Base-by-base conservation (phyloP, 2,797 vertebrate genomes). In the Sebastolobus alascanus region DNA sequence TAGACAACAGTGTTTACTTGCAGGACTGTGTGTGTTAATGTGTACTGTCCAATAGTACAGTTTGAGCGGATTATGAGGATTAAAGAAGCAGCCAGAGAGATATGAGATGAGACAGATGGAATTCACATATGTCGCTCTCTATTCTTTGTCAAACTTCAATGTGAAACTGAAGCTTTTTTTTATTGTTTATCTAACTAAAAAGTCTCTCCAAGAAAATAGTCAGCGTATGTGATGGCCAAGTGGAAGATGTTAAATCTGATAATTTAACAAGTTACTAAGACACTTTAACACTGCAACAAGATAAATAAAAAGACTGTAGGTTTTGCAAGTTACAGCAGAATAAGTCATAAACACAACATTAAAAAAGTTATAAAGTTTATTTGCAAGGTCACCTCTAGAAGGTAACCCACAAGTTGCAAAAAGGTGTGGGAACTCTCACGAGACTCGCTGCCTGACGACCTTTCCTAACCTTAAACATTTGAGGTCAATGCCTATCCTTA, bases 1-100 rank as follows among this genome's bases (percentile, higher is more conserved):
- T 46, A 46, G 5, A 54, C 61, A 59, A 11, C 52, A 8, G 55
- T 27, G 72, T 59, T 40, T 29, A 31, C 11, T 67, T 1, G 9
- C 16, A 25, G 31, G 40, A 1, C 27, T 66, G 68, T 52, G 73
- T 46, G 46, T 55, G 54, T 27, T 54, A 12, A 10, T 20, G 18
- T 73, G 31, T 1, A 8, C 43, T 8, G 8, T 18, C 6, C 22
- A 55, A n/a, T 6, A 29, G 25, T 27, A 7, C 50, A 56, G 27
- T 55, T 18, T 40, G 63, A 79, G 35, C 5, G 35, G 35, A 85
- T 85, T 85, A 79, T 46, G 56, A 20, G 64, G 80, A 84, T 88
- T 82, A 84, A 67, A 37, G 63, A 65, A 73, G 77, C 54, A 54
- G 65, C 20, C 4, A 6, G 25, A 33, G 58, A 66, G 37, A 76